These are phyloP conservation scores for Caracal caracal DNA, from an alignment of 2,113 vertebrate species.

Conservation along the genomic window DNA sequence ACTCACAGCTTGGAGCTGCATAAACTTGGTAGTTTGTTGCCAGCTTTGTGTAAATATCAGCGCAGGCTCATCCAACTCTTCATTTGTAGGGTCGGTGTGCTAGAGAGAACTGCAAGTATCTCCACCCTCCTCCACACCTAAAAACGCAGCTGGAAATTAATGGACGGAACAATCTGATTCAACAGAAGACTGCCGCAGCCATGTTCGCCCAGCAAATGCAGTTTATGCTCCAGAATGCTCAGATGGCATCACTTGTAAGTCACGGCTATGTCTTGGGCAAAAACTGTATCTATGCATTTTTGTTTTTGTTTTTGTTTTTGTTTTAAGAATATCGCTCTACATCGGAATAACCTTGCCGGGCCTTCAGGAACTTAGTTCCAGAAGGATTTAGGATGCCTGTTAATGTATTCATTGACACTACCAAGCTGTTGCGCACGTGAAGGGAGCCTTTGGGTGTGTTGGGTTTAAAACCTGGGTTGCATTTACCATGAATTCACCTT, in stretches of 20 bases:
- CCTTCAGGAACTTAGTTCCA: not conserved
- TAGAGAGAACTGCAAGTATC: constrained; percentile 99
- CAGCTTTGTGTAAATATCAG: constrained; percentile 26
- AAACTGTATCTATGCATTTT: not conserved
- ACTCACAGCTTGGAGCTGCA: not conserved
- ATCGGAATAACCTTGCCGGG: not conserved
- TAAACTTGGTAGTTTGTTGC: not conserved
- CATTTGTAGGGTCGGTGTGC: constrained; percentile 93
- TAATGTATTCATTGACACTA: not conserved
- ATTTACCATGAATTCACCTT: constrained; percentile 14
- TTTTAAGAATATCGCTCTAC: not conserved
- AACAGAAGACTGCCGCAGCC: constrained; percentile 96
- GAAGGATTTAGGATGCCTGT: not conserved
- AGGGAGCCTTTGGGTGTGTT: not conserved
- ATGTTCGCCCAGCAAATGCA: constrained; percentile 99
- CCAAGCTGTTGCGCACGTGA: not conserved
- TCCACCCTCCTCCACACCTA: constrained; percentile 97
- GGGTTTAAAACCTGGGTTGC: constrained; percentile 21
- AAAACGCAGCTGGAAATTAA: constrained; percentile 99
- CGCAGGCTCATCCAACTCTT: not conserved
- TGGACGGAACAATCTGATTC: constrained; percentile 98
- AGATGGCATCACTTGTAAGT: constrained; percentile 96
- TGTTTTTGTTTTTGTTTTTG: not conserved
- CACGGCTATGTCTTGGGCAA: accelerated
- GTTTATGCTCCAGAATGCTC: constrained; percentile 95